Evolutionary conservation across 2,113 vertebrate genomes (phyloP).

Genomic region (Bubo blakistoni): DNA sequence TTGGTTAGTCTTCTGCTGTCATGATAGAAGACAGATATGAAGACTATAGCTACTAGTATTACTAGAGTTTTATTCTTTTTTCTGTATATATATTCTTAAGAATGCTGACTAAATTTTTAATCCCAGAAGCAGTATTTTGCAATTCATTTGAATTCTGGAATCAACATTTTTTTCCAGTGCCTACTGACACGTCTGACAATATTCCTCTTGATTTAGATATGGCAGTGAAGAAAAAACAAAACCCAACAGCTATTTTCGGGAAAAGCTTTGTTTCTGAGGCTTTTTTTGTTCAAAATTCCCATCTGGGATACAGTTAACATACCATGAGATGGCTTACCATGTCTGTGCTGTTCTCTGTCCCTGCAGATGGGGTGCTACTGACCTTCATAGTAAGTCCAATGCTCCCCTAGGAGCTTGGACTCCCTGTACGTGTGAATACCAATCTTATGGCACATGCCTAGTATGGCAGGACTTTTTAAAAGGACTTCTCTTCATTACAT

Average conservation of each 20-base stretch:
- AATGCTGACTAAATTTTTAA: neutral
- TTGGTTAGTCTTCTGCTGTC: neutral
- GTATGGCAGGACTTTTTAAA: neutral
- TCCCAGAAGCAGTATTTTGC: neutral
- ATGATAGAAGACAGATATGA: neutral
- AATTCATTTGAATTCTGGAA: neutral
- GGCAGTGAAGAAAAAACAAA: neutral
- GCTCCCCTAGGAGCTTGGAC: neutral
- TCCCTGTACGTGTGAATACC: neutral
- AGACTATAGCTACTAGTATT: neutral
- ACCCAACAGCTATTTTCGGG: neutral
- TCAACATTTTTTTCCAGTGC: neutral
- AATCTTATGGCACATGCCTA: neutral
- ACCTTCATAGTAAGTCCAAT: neutral
- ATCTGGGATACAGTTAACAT: neutral
- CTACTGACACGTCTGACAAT: neutral
- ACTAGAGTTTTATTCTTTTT: neutral
- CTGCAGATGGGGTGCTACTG: neutral
- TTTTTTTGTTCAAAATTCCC: neutral
- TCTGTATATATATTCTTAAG: neutral
- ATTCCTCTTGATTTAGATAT: neutral
- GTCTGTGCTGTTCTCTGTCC: neutral
- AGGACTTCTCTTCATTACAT: neutral
- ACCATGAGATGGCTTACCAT: rapidly evolving
- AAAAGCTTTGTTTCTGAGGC: neutral